phyloP scores from a whole-genome alignment of 2,113 vertebrate species.

The Oophaga pumilio region DNA sequence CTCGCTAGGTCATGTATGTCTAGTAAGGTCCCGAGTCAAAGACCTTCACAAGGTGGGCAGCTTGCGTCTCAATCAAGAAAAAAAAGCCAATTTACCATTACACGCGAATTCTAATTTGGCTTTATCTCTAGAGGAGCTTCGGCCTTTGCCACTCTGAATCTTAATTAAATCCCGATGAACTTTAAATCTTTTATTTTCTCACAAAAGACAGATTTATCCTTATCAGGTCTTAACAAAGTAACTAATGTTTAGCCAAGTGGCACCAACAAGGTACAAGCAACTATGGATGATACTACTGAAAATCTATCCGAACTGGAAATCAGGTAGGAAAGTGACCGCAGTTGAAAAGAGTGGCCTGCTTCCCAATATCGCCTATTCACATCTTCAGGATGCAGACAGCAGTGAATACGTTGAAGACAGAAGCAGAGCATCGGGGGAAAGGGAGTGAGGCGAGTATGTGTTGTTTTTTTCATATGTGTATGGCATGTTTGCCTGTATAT shows the following conservation, averaged over 20 bases:
- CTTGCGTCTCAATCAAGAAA: not conserved
- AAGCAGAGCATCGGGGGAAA: too few relatives aligned
- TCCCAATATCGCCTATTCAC: too few relatives aligned
- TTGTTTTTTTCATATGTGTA: too few relatives aligned
- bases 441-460: too few relatives aligned
- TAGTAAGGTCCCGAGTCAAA: not conserved
- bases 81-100: not conserved
- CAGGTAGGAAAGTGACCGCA: not conserved
- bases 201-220: constrained; percentile 10
- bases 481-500: too few relatives aligned
- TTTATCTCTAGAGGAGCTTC: not conserved
- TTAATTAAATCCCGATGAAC: constrained; percentile 15
- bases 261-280: not conserved
- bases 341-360: too few relatives aligned
- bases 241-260: not conserved
- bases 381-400: too few relatives aligned
- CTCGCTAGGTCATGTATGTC: not conserved
- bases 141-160: not conserved
- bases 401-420: too few relatives aligned
- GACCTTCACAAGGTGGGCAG: constrained; percentile 19
- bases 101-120: constrained; percentile 9
- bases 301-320: not conserved
- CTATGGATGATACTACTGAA: not conserved
- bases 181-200: constrained; percentile 9
- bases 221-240: not conserved